These are phyloP conservation scores for Saccostrea glomerata DNA, from an alignment of 1,140 invertebrate genomes.

Conservation along the genomic window DNA sequence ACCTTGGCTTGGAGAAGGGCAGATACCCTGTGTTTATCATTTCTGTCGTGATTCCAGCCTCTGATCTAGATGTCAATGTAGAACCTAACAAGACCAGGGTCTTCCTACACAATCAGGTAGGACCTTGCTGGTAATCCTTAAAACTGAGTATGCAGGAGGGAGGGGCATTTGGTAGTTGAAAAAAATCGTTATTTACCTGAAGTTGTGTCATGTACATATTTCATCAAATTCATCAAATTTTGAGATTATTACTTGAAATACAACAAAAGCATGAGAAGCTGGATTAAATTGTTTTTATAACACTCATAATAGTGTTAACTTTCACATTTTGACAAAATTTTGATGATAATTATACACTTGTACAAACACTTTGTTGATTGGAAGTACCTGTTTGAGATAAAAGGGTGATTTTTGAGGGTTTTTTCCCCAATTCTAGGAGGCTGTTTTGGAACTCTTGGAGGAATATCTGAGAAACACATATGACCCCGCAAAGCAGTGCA, in stretches of 20 bases:
- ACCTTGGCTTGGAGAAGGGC: slow-evolving; percentile 65
- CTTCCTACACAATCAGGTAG: slow-evolving; percentile 81
- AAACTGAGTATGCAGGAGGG: not conserved
- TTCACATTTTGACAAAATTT: too few species aligned
- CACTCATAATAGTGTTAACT: too few species aligned
- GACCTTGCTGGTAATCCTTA: not conserved
- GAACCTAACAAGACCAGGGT: slow-evolving; percentile 85
- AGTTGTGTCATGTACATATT: too few species aligned
- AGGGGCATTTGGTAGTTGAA: not conserved
- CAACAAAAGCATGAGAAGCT: too few species aligned
- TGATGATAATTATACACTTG: too few species aligned
- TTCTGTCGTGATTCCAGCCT: slow-evolving; percentile 79
- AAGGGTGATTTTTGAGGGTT: not conserved
- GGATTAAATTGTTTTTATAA: too few species aligned
- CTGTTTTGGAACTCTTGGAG: not conserved
- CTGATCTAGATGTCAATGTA: slow-evolving; percentile 83
- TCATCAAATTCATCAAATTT: too few species aligned
- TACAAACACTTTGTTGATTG: too few species aligned
- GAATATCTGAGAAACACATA: not conserved
- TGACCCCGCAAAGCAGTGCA: not conserved
- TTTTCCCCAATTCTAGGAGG: not conserved
- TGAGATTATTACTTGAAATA: too few species aligned
- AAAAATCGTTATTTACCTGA: not conserved
- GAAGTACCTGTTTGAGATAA: not conserved
- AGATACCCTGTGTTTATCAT: slow-evolving; percentile 75